Evolutionary conservation across 2,113 vertebrate species (phyloP).

Genomic region (Cephalopterus ornatus): DNA sequence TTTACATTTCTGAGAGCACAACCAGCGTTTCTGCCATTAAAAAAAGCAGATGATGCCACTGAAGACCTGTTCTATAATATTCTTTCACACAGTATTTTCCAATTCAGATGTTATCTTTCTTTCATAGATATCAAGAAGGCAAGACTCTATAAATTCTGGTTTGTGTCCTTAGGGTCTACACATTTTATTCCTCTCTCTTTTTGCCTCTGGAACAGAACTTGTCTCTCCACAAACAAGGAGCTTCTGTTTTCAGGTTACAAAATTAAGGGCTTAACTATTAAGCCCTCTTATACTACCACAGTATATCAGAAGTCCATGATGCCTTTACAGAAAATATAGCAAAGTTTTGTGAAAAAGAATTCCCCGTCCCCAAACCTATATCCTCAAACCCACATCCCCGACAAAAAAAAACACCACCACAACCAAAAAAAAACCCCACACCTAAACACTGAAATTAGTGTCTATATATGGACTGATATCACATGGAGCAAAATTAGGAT

Average conservation of each 20-base stretch:
- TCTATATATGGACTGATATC: neutral
- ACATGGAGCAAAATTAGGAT: neutral
- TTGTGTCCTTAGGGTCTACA: neutral
- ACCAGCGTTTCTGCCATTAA: neutral
- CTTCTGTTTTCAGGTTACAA: neutral
- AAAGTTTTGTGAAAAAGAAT: neutral
- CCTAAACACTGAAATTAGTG: neutral
- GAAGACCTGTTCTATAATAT: neutral
- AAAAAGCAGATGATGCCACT: neutral
- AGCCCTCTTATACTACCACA: neutral
- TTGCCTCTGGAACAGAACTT: neutral
- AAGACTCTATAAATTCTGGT: neutral
- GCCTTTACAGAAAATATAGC: neutral
- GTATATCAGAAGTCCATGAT: neutral
- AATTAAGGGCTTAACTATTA: neutral
- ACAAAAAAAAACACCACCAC: neutral
- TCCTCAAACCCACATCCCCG: no score
- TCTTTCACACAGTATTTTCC: neutral
- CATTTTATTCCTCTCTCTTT: neutral
- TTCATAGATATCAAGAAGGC: neutral
- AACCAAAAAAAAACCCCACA: neutral
- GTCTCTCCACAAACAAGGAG: neutral
- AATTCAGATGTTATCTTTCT: neutral
- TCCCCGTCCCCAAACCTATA: neutral
- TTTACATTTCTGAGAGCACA: conserved; percentile 8